A percentile compares a stretch with the other conserved stretches of the same genome.
These are phyloP conservation scores for Parnassius glacialis DNA, from an alignment of 2,888 invertebrate genomes.

Conservation along the genomic window DNA sequence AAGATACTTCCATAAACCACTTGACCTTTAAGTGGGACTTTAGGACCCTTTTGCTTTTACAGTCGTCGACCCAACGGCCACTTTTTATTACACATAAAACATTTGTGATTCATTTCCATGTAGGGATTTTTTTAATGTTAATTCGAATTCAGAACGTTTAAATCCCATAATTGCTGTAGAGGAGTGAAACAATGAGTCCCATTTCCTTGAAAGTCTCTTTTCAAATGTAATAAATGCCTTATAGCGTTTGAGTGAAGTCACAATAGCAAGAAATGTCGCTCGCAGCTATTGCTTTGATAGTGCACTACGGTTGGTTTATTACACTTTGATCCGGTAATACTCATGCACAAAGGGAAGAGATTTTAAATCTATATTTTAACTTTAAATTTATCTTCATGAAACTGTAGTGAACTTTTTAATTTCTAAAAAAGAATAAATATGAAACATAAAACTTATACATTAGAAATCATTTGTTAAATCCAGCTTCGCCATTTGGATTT, in stretches of 20 bases:
- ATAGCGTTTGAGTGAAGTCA: slow-evolving; percentile 24
- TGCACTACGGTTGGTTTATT: slow-evolving; percentile 15
- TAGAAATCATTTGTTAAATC: too few species aligned
- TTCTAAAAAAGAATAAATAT: too few species aligned
- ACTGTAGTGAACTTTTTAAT: too few species aligned
- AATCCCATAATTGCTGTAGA: slow-evolving; percentile 20
- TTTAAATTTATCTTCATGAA: too few species aligned
- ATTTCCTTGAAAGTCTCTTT: slow-evolving; percentile 21
- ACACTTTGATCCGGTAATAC: slow-evolving; percentile 10
- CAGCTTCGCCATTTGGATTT: too few species aligned
- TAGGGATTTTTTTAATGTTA: too few species aligned
- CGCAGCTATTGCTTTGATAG: slow-evolving; percentile 21
- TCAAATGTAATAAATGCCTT: slow-evolving; percentile 26
- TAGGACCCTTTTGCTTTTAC: background rate
- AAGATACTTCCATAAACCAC: too few species aligned
- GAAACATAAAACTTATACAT: too few species aligned
- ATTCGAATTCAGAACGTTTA: background rate
- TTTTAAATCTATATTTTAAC: background rate
- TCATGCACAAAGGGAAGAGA: slow-evolving; percentile 7
- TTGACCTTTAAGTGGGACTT: too few species aligned
- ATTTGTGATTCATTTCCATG: slow-evolving; percentile 8
- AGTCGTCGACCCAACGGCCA: background rate
- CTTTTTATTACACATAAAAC: background rate
- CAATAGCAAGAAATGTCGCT: slow-evolving; percentile 22
- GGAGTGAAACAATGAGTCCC: slow-evolving; percentile 10